Conservation (phyloP, 2,113 vertebrate species). For the Perccottus glenii region DNA sequence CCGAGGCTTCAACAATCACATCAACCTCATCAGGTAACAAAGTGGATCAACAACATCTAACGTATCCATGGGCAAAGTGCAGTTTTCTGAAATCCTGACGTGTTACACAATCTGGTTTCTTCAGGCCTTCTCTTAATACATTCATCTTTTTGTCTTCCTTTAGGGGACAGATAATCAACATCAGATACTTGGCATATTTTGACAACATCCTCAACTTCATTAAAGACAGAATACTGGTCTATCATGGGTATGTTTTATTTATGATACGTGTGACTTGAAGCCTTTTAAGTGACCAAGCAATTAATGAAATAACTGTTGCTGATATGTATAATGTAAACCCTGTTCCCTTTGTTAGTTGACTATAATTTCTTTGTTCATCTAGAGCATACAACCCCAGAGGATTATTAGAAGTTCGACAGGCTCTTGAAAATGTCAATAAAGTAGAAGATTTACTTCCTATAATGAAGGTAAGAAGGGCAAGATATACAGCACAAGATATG, state of each 20-base stretch:
- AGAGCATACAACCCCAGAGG: conserved; percentile 93
- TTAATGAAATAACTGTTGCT: too few species aligned
- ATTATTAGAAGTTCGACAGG: conserved; percentile 90
- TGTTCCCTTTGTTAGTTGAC: neutral
- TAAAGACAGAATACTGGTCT: conserved; percentile 96
- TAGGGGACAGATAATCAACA: conserved; percentile 97
- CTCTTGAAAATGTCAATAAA: conserved; percentile 93
- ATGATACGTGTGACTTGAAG: too few species aligned
- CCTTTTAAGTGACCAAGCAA: too few species aligned
- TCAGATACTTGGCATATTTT: conserved; percentile 96
- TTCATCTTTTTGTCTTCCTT: conserved; percentile 1
- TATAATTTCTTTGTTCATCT: neutral
- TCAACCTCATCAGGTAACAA: conserved; percentile 92
- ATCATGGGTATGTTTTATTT: conserved; percentile 86
- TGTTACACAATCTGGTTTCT: too few species aligned
- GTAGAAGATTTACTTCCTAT: conserved; percentile 98
- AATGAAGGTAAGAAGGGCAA: conserved; percentile 89
- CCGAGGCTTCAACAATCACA: conserved; percentile 97
- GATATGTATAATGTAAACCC: too few species aligned
- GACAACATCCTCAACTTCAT: conserved; percentile 96
- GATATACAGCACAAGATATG: neutral
- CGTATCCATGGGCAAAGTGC: neutral
- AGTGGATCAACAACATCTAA: neutral
- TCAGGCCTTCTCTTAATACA: neutral
- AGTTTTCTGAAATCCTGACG: neutral